Base-by-base conservation (phyloP, 1,140 invertebrate species). In the Micrasema minimum region DNA sequence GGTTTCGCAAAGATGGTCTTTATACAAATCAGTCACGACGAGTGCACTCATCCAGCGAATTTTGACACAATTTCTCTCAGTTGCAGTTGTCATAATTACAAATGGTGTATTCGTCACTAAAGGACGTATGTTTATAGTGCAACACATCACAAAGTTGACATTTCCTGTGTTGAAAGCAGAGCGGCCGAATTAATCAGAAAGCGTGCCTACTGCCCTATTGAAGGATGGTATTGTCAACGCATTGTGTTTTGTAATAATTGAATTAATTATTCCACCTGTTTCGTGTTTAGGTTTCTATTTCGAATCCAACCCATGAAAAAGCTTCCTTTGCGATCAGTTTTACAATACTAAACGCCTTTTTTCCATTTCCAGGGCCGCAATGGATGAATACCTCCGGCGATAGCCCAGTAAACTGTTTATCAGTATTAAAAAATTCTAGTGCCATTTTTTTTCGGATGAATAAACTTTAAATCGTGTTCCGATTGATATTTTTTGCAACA, bases 281-380 rank as follows among this genome's bases (percentile, higher is more conserved):
- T 22, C 37, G 22, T 59, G 55, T 22, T n/a, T 1, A 18, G 55
- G 7, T 59, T 59, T 59, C 55, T 16, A 59, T 59, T 59, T 59
- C 55, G 35, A 59, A 59, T 41, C 37, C 65, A 45, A 67, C 53
- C 50, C 65, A 35, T 67, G 65, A 55, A 67, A 67, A 57, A 18
- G 65, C 12, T 67, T 53, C 26, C 35, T 41, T 59, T 38, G 12
- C n/a, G 51, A 35, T 55, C 38, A 37, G 31, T 16, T 64, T 48
- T 45, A 45, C 16, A 64, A 31, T 7, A 7, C 26, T 45, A 11
- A 46, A 22, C 18, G 11, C 12, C 12, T 14, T 22, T 64, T 14
- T 35, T 12, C 14, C 7, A 11, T 22, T 22, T 48, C 46, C 46
- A 48, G n/a, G 46, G 46, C 20, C 46, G 46, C 46, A 48, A 48